Evolutionary conservation across 1,140 invertebrate species (phyloP), one percentile per base, ranked within the genome.

Genomic region (Philotrypesis tridentata): DNA sequence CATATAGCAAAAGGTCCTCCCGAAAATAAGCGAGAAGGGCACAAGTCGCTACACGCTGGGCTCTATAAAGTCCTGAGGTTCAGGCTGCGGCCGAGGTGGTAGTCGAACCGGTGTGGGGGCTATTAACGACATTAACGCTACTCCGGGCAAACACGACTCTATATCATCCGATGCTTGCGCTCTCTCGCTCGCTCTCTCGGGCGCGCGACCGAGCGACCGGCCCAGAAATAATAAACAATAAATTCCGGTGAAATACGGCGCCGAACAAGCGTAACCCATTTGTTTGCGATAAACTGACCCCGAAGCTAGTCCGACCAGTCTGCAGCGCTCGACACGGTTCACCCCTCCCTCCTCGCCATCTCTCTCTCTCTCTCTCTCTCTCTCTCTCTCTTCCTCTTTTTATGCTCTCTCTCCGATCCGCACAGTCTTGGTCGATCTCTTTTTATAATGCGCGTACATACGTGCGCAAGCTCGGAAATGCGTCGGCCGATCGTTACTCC

Each of bases 41-140:
- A 40, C 60, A 63, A 48, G 21, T n/a, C n/a, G n/a, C n/a, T n/a
- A 73, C 11, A 33, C 37, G 65, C 68, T 14, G 2, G 48, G 48
- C 48, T 55, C 48, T 55, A 55, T 55, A 55, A 55, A n/a, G 48
- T 55, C 48, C 21, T 55, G 48, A 55, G 48, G 43, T 37, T 21
- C 83, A 84, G 21, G 68, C n/a, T 43, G 31, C 82, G 83, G 84
- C 61, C 43, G 82, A 82, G 86, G 78, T 87, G 80, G 83, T 76
- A 79, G 84, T 84, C 84, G 85, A 88, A 90, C 89, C 89, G 87
- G 88, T 89, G 86, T 84, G 83, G 84, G 78, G 87, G 88, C 90
- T 90, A 91, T 91, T 91, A 91, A 91, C 90, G 90, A 90, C 90
- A 91, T 91, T 91, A 91, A 91, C 89, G 90, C 88, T 87, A n/a